A percentile compares a stretch with the other conserved stretches of the same genome.
These are phyloP conservation scores for Holothuria leucospilota DNA, from an alignment of 53 echinoderm and acorn worm genomes.

Conservation along the genomic window DNA sequence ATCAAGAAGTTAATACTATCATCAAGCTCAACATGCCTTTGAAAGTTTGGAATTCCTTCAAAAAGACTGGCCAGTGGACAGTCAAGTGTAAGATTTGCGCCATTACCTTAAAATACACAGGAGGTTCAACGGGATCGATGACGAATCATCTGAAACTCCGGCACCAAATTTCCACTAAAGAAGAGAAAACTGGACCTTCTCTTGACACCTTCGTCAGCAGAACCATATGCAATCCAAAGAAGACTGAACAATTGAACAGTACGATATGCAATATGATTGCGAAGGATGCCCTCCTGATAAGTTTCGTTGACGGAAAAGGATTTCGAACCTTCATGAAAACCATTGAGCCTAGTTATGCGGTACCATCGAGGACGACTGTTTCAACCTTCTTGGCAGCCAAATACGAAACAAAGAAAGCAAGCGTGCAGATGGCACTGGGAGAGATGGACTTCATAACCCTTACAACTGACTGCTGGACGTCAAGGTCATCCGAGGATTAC, in stretches of 20 bases:
- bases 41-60: not conserved
- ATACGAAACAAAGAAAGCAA: conserved; percentile 13
- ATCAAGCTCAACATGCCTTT: conserved; percentile 13
- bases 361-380: conserved; percentile 24
- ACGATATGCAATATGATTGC: conserved; percentile 59
- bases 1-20: not conserved
- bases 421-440: not conserved
- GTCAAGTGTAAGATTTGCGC: conserved; percentile 45
- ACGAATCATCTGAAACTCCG: conserved; percentile 17
- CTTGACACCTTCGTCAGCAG: conserved; percentile 1
- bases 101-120: not conserved
- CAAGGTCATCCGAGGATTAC: conserved; percentile 44
- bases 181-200: not conserved
- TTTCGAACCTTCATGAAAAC: conserved; percentile 25
- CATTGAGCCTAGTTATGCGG: conserved; percentile 35
- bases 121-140: conserved; percentile 42
- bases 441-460: conserved; percentile 11
- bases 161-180: not conserved
- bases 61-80: not conserved
- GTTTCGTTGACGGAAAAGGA: conserved; percentile 43
- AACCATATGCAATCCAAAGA: conserved; percentile 26
- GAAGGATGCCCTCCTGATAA: conserved; percentile 49
- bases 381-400: not conserved
- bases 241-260: conserved; percentile 36
- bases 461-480: conserved; percentile 73